Percentiles rank a stretch among this genome's conserved stretches.
phyloP scores from a whole-genome alignment of 2,888 invertebrate genomes.

The Criorhina ranunculi region DNA sequence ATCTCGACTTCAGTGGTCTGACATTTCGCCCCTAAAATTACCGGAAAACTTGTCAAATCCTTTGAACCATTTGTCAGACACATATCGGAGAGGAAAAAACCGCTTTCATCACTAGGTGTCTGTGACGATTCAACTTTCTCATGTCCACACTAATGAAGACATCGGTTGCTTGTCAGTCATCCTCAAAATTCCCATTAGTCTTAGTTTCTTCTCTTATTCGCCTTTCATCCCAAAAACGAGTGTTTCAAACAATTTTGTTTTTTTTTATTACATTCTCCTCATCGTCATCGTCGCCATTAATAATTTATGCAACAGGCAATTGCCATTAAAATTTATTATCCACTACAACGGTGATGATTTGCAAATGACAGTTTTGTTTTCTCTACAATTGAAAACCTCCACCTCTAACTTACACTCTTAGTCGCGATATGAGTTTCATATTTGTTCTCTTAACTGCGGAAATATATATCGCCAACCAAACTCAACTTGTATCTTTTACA shows the following conservation, averaged over 20 bases:
- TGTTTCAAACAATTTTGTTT: neutral
- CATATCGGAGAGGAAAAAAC: too few species aligned
- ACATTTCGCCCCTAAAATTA: too few species aligned
- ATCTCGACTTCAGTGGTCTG: too few species aligned
- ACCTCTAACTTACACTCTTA: constrained; percentile 12
- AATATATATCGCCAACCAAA: too few species aligned
- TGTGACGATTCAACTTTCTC: neutral
- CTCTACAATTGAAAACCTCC: neutral
- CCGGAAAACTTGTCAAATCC: too few species aligned
- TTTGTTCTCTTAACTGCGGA: neutral
- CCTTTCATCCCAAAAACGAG: neutral
- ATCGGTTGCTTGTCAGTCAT: constrained; percentile 4
- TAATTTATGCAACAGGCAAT: constrained; percentile 20
- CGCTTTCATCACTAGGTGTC: too few species aligned
- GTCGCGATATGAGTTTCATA: neutral
- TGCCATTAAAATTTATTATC: constrained; percentile 45
- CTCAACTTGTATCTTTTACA: constrained; percentile 51
- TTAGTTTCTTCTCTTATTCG: neutral
- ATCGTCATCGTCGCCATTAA: constrained; percentile 24
- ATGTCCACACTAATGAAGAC: constrained; percentile 15
- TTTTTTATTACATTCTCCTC: constrained; percentile 8
- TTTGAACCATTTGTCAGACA: too few species aligned
- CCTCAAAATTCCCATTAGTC: constrained; percentile 12
- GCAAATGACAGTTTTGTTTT: constrained; percentile 43
- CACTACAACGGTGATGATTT: constrained; percentile 35